Base-by-base conservation (phyloP, 2,797 vertebrate species). In the Xenops minutus region DNA sequence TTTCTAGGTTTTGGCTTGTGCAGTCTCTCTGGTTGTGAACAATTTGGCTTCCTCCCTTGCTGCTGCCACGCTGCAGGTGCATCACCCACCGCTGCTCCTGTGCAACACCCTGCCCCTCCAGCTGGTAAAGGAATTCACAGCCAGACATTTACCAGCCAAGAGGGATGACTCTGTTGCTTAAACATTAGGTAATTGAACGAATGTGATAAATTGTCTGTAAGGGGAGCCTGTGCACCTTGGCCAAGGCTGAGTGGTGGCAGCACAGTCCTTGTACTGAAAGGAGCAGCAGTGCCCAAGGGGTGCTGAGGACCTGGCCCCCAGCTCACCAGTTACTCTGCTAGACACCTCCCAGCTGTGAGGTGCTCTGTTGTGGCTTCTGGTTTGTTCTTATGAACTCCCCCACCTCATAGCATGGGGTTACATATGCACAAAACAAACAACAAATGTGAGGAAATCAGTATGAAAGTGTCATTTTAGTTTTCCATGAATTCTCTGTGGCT, bases 231-330 rank as follows among this genome's bases (percentile, higher is more conserved):
- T 41, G 71, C 30, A 15, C 11, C 11, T 41, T 12, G 3, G n/a
- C 36, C 12, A 3, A 58, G 64, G 64, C 32, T 84, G 44, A 13
- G 29, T 0, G 19, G 17, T 10, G 54, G 30, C 51, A 39, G 43
- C 41, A 11, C 3, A 23, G 23, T 4, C 41, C 34, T 52, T 23
- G 9, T 0, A 10, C 2, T 14, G 39, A 13, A 37, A 4, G 0
- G 4, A 1, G 48, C 22, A 72, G 24, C 51, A 6, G 5, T 9
- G 32, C 9, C 72, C 0, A 0, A 30, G 44, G 10, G 15, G 6
- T 1, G 3, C 9, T 46, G 30, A 61, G 43, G 17, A 39, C 18
- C 23, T 61, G 58, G 1, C 6, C 32, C 32, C 10, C 2, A 1
- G 14, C 5, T 69, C 58, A n/a, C 2, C 54, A 30, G 27, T 15